Evolutionary conservation across 2,113 vertebrate genomes (phyloP), one percentile per base, ranked within the genome.

Genomic region (Petrocephalus zakoni): DNA sequence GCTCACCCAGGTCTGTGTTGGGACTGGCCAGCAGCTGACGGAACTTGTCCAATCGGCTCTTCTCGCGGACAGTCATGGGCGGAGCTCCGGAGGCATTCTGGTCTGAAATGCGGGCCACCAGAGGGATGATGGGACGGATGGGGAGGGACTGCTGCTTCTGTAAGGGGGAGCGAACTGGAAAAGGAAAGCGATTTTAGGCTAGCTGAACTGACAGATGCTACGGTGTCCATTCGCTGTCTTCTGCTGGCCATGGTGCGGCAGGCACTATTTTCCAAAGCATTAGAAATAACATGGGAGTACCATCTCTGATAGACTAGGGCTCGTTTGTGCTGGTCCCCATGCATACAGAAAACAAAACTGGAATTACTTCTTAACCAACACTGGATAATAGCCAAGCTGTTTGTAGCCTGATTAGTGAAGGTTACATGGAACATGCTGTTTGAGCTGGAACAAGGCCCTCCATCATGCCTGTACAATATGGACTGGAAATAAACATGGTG

Each of bases 81-180:
- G 98, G 98, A 0, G 97, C 97, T 34, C 98, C 98, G 0, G 98
- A 99, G 2, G 97, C 96, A 0, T 99, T 99, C 94, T 99, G 98
- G 95, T 99, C 98, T 0, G 98, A 99, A 93, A 99, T 99, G 2
- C 98, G 96, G 89, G 98, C 98, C 4, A 99, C 97, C 0, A 99
- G 96, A 0, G 98, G 98, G 92, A 99, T 97, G 94, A 99, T 93
- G 42, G 97, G 97, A 7, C 98, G 96, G 0, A 97, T 94, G 2
- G 98, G 98, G 81, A 99, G 97, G 9, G 97, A 97, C 90, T 97
- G 97, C 90, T 98, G 98, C 94, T 99, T 99, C 92, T 98, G 97
- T 25, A 98, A 96, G 0, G 96, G 91, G 85, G 93, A 96, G 86
- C 96, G 92, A 85, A 96, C 94, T 93, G 95, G 89, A 42, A 53